Percentiles rank a stretch among this genome's conserved stretches.
These are phyloP conservation scores for Eupithecia insigniata DNA, from an alignment of 2,888 invertebrate genomes.

Conservation along the genomic window DNA sequence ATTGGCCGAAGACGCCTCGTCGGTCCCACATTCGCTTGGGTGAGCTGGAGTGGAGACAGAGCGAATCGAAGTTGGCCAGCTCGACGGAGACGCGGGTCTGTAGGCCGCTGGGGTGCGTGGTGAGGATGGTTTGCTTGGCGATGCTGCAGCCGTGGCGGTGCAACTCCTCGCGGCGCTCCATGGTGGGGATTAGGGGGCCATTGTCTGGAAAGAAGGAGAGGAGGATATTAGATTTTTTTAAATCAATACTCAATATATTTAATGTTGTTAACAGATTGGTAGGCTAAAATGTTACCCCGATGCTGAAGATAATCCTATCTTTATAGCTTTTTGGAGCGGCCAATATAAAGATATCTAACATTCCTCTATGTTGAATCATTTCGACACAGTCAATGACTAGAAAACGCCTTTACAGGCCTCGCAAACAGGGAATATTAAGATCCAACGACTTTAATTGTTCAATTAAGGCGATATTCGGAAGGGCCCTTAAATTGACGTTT, in stretches of 20 bases:
- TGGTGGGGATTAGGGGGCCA: conserved; percentile 48
- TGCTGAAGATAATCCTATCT: too few relatives aligned
- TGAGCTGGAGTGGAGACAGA: conserved; percentile 68
- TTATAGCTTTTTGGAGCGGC: too few relatives aligned
- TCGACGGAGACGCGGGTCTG: conserved; percentile 79
- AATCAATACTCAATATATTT: too few relatives aligned
- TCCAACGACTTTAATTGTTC: conserved; percentile 38
- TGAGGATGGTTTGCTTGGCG: conserved; percentile 78
- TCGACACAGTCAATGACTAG: neutral
- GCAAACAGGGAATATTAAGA: conserved; percentile 27
- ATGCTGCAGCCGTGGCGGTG: conserved; percentile 79
- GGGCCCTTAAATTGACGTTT: conserved; percentile 63
- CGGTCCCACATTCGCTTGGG: conserved; percentile 68
- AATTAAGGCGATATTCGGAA: conserved; percentile 46
- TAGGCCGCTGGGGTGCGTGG: conserved; percentile 76
- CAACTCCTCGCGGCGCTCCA: conserved; percentile 76
- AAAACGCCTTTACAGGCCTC: neutral
- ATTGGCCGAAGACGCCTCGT: conserved; percentile 74
- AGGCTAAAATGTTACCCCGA: too few relatives aligned
- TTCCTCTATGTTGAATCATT: neutral
- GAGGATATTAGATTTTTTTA: neutral
- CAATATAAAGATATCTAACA: neutral
- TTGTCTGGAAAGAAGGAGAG: conserved; percentile 29
- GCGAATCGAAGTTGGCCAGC: conserved; percentile 76
- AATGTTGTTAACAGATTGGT: too few relatives aligned